Evolutionary conservation across 2,797 vertebrate genomes (phyloP), one percentile per base, ranked within the genome.

Genomic region (Synaphobranchus kaupii): DNA sequence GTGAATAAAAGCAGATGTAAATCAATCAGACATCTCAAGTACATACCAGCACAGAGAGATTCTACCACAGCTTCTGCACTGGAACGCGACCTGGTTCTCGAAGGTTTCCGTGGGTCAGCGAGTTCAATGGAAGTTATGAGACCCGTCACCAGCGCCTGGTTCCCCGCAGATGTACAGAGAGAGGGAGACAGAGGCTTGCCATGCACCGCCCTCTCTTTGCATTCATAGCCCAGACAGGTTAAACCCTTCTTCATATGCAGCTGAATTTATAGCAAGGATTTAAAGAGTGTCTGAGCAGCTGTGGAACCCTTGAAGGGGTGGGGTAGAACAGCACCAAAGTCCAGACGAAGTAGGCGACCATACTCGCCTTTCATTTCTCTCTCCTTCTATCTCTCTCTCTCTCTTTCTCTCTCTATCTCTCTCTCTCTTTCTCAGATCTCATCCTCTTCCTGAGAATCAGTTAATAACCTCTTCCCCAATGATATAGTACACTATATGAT

Each of bases 181-280:
- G 68, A 47, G 76, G 9, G 68, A 28, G 13, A 1, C 54, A 7
- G 48, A 48, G 66, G 56, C 56, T 6, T 60, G 44, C 80, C 25
- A 47, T 84, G 56, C 31, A 3, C 25, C 39, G 20, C 52, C 48
- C 31, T n/a, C 50, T 28, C 44, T 60, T 25, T 39, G 80, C 87
- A 87, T 85, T 73, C 80, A 88, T 84, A 88, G 76, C 50, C 52
- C 81, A 89, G 89, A 81, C 83, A 88, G 90, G 89, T 76, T 73
- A 71, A 89, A 89, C 47, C 86, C 73, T 88, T 71, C 89, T 86
- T 87, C 87, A 34, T 85, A 82, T 56, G 31, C 58, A 52, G 82
- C 28, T 54, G 80, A 39, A 78, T 82, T 84, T 81, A 84, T 84
- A 80, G 82, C 68, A 34, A 71, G 82, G 71, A 71, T 87, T 87